These are phyloP conservation scores for Argyra leucocephala DNA, from an alignment of 2,888 invertebrate species.

Conservation along the genomic window DNA sequence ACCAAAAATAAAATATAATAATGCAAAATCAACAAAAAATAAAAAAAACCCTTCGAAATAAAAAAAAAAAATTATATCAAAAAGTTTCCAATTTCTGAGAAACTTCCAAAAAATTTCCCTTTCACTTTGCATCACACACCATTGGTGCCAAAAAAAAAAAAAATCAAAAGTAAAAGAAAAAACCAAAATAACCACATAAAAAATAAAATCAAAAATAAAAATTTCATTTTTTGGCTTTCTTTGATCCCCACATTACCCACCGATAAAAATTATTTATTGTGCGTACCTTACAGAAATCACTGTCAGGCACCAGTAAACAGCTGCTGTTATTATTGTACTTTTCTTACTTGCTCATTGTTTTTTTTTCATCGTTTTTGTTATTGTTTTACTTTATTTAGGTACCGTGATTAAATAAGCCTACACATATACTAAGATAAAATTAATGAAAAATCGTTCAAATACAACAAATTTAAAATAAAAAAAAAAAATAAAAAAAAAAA, in stretches of 20 bases:
- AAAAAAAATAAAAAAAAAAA: background rate
- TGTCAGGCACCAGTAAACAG: background rate
- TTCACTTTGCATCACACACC: background rate
- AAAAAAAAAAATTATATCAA: background rate
- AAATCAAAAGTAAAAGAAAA: background rate
- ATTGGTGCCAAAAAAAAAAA: background rate
- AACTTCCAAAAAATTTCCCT: background rate
- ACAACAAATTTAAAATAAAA: background rate
- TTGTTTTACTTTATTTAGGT: too few species aligned
- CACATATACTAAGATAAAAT: background rate
- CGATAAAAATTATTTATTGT: background rate
- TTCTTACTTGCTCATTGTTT: too few species aligned
- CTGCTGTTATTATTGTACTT: background rate
- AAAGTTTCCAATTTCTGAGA: background rate
- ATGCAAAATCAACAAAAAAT: too few species aligned
- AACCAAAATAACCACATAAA: too few species aligned
- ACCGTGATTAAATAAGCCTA: background rate
- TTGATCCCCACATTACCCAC: background rate
- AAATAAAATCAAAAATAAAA: background rate
- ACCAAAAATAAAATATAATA: too few species aligned
- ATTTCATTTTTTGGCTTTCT: background rate
- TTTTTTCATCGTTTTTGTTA: too few species aligned
- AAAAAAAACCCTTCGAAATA: background rate
- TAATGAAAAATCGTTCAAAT: background rate
- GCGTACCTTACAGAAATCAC: background rate